Evolutionary conservation across 1,140 invertebrate species (phyloP), one percentile per base, ranked within the genome.

Genomic region (Chironomus tepperi): DNA sequence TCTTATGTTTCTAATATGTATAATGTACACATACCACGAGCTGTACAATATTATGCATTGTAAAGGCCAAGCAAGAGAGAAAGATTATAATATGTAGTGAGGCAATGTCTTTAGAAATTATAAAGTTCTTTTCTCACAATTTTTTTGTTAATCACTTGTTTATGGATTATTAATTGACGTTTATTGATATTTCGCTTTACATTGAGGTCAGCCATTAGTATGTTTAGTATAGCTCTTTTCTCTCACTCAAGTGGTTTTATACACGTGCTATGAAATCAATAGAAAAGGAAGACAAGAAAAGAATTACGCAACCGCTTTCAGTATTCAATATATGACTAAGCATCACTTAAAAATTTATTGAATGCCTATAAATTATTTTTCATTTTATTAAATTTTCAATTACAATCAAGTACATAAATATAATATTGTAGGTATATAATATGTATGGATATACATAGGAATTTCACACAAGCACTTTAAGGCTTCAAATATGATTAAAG

Each of bases 161-260:
- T 70, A 70, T 70, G 65, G 18, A 70, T 70, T 70, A 70, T 70
- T 70, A 70, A 70, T 70, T 70, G 65, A 70, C 65, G 65, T 70
- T 70, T 57, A 57, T 70, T 70, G 65, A 70, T 70, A 21, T 70
- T 70, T 19, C 65, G 16, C 9, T 21, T 70, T 70, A 19, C 18
- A 70, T 70, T 70, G 18, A 70, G 65, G 65, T 70, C 65, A 70
- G 9, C 65, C 65, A 21, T 70, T 70, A 19, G 65, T 70, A 19
- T 34, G 24, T 34, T 34, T 34, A 34, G 24, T 34, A 34, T 34
- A 34, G 24, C 24, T 34, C 24, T 34, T 34, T 34, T 34, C 24
- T 34, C 24, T 34, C 16, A 10, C 18, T 70, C 65, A 70, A 70
- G 65, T 70, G 65, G 12, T 70, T 21, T 70, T 70, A 70, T 18